These are phyloP conservation scores for Steatocranus sp. DNA, from an alignment of 2,797 vertebrate genomes.

Conservation along the genomic window DNA sequence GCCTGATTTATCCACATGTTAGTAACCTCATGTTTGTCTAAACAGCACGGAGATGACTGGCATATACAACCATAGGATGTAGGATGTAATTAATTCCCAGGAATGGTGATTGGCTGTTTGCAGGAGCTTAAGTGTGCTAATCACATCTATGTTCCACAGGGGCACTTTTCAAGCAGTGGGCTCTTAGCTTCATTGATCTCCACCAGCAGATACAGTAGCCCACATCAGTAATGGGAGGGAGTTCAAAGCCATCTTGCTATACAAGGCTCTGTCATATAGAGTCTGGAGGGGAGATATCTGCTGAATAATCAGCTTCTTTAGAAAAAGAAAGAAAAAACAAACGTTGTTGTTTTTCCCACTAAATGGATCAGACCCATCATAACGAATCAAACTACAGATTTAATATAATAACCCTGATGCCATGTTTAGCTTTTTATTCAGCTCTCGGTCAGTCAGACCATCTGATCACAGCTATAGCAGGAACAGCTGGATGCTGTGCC, in stretches of 20 bases:
- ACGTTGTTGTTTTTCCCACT: neutral
- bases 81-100: conserved; percentile 26
- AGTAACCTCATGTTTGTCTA: neutral
- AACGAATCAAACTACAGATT: neutral
- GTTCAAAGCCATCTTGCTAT: conserved; percentile 14
- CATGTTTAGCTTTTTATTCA: neutral
- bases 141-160: conserved; percentile 43
- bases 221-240: neutral
- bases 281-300: neutral
- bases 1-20: neutral
- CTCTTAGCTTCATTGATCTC: conserved; percentile 47
- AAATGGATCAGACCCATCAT: neutral
- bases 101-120: conserved; percentile 44
- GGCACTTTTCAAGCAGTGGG: conserved; percentile 33
- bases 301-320: neutral
- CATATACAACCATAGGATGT: neutral
- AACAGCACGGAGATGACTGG: neutral
- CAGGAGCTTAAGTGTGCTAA: conserved; percentile 42
- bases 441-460: neutral
- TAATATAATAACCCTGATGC: neutral
- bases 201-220: conserved; percentile 1
- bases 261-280: neutral
- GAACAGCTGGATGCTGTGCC: conserved; percentile 22
- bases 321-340: neutral
- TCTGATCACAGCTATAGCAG: neutral